These are phyloP conservation scores for Bos taurus DNA, from an alignment of 2,113 vertebrate genomes.

Conservation along the genomic window DNA sequence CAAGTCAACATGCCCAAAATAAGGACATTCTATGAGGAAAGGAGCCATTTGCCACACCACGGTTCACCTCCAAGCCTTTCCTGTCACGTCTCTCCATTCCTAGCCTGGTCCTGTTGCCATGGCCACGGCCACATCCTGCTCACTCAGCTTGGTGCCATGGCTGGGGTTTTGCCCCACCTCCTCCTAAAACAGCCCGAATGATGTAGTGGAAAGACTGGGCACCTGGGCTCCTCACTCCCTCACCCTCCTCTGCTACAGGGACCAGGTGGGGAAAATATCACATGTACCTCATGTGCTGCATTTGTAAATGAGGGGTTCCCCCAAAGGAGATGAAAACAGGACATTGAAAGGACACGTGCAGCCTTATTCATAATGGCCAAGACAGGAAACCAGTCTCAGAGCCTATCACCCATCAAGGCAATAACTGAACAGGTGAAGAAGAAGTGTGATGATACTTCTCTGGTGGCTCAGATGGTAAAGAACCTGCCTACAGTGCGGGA, in stretches of 20 bases:
- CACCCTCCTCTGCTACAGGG: not conserved
- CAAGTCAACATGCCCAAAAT: constrained; percentile 50
- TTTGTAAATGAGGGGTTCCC: not conserved
- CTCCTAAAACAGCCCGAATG: not conserved
- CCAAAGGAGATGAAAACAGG: not conserved
- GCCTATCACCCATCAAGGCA: not conserved
- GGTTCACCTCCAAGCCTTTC: not conserved
- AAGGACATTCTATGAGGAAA: constrained; percentile 32
- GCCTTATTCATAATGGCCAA: not conserved
- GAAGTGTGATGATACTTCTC: not conserved
- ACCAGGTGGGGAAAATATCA: not conserved
- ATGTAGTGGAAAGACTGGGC: not conserved
- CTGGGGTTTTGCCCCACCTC: not conserved
- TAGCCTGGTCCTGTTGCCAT: not conserved
- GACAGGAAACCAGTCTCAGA: not conserved
- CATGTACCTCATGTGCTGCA: not conserved
- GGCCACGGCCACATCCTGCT: constrained; percentile 23
- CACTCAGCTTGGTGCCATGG: not conserved
- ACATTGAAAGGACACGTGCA: too few relatives aligned
- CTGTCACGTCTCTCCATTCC: constrained; percentile 26
- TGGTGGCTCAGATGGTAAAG: not conserved
- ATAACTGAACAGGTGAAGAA: not conserved
- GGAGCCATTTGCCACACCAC: not conserved
- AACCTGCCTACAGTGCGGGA: not conserved
- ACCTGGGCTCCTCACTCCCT: not conserved